Percentiles rank a stretch among this genome's conserved stretches.
Evolutionary conservation across 2,113 vertebrate species (phyloP).

Genomic region (Mormyrus iriodes): DNA sequence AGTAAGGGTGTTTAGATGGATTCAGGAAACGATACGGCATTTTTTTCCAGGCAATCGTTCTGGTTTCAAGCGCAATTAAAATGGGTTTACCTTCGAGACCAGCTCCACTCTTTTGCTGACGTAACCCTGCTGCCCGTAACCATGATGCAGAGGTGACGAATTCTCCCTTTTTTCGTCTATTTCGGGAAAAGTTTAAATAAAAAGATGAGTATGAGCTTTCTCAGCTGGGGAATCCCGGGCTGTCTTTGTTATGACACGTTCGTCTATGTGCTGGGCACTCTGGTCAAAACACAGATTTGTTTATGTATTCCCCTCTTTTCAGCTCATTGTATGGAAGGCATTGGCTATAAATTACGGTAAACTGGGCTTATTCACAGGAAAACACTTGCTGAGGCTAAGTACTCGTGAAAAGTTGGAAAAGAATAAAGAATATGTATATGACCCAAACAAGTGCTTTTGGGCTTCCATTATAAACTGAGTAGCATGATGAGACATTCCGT

Average conservation of each 20-base stretch:
- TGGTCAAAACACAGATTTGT: not conserved
- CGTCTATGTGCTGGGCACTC: not conserved
- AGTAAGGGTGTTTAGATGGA: constrained; percentile 58
- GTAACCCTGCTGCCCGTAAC: constrained; percentile 42
- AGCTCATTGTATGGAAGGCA: not conserved
- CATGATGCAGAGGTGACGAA: constrained; percentile 39
- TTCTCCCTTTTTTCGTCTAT: not conserved
- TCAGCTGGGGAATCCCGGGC: not conserved
- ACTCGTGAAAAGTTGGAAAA: not conserved
- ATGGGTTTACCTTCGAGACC: constrained; percentile 51
- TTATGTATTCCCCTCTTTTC: not conserved
- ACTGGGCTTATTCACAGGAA: not conserved
- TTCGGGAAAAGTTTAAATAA: not conserved
- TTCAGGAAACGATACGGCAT: constrained; percentile 52
- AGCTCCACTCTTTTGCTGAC: constrained; percentile 42
- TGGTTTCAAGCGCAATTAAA: constrained; percentile 62
- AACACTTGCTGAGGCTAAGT: not conserved
- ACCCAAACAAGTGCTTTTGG: not conserved
- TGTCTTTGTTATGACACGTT: not conserved
- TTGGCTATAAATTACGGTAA: not conserved
- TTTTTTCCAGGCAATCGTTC: constrained; percentile 57
- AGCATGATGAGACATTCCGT: not conserved
- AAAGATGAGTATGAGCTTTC: not conserved
- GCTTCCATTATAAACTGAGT: not conserved
- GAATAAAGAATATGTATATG: not conserved